Conservation (phyloP, 2,113 vertebrate species). For the Burhinus bistriatus region DNA sequence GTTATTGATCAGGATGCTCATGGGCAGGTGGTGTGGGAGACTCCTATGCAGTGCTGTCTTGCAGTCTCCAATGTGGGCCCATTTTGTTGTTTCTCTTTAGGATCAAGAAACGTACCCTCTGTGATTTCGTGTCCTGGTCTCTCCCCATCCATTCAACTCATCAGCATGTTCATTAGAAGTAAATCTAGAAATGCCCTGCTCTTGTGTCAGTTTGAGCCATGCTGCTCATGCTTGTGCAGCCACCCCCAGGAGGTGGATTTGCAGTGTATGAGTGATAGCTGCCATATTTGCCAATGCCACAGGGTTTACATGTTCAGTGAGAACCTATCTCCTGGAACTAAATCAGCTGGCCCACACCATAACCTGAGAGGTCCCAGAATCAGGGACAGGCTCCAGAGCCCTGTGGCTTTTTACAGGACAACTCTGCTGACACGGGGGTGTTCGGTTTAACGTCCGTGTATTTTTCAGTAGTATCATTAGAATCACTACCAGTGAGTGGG, state of each 20-base stretch:
- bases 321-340: background rate
- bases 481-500: background rate
- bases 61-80: rapidly evolving
- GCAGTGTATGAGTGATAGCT: background rate
- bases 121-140: background rate
- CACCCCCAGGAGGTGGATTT: background rate
- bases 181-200: background rate
- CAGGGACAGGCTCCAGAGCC: background rate
- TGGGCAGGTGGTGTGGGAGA: background rate
- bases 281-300: background rate
- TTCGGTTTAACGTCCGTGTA: background rate
- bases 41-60: background rate
- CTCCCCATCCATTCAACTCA: background rate
- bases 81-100: background rate
- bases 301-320: rapidly evolving
- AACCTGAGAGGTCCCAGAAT: background rate
- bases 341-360: background rate
- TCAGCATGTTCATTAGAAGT: background rate
- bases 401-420: background rate
- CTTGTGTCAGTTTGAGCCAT: background rate
- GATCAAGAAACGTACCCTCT: background rate
- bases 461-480: background rate
- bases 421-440: background rate
- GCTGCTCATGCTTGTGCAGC: background rate
- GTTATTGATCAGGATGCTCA: background rate